Conservation (phyloP, 2,797 vertebrate genomes). For the Notamacropus eugenii region DNA sequence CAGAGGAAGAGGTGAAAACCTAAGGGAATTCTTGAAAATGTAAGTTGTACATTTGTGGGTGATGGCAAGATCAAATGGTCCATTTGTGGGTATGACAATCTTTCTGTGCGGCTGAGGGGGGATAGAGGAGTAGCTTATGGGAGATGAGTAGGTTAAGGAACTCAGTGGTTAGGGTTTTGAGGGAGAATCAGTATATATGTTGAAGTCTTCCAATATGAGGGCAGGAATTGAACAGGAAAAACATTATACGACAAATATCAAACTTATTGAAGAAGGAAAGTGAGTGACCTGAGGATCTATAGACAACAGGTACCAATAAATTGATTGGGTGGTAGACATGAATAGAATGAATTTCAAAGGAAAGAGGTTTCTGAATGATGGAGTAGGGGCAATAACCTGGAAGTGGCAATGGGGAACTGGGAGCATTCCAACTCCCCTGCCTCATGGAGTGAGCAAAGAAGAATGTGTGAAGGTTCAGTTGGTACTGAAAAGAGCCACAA, state of each 20-base stretch:
- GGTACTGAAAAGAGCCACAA: neutral
- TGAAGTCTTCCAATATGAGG: neutral
- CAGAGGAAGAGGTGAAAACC: neutral
- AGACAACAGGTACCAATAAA: neutral
- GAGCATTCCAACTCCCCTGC: neutral
- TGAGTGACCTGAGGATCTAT: neutral
- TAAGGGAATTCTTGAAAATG: neutral
- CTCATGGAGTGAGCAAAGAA: neutral
- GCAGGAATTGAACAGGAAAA: neutral
- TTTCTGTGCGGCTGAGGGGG: neutral
- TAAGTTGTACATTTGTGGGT: neutral
- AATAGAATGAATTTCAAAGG: neutral
- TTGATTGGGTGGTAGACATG: neutral
- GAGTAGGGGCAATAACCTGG: neutral
- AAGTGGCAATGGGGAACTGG: neutral
- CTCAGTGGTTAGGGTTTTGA: neutral
- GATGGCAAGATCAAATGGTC: neutral
- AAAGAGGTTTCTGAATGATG: neutral
- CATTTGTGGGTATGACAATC: neutral
- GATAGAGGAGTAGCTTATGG: too few species aligned
- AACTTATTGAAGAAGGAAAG: neutral
- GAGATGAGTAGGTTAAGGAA: neutral
- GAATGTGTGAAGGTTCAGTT: neutral
- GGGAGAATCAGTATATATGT: neutral
- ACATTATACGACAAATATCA: neutral